These are phyloP conservation scores for Eupithecia inturbata DNA, from an alignment of 2,888 invertebrate genomes.

Conservation along the genomic window DNA sequence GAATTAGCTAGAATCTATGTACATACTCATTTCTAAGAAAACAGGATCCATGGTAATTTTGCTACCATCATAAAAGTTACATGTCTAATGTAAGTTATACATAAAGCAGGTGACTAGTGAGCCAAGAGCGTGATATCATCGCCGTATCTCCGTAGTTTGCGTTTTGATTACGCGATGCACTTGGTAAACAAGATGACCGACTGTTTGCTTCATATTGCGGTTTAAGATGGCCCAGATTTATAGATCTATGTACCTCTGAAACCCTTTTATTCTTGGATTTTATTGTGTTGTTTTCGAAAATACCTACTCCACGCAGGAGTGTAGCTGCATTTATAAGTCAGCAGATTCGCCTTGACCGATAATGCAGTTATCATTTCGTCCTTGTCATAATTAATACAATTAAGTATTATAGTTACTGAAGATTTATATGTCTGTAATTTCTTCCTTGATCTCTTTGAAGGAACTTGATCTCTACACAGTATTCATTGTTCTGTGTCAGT, in stretches of 20 bases:
- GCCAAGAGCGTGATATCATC: conserved; percentile 56
- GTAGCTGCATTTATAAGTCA: neutral
- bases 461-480: conserved; percentile 4
- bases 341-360: neutral
- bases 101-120: conserved; percentile 24
- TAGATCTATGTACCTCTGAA: conserved; percentile 19
- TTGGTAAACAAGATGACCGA: conserved; percentile 37
- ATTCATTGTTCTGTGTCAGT: neutral
- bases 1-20: conserved; percentile 28
- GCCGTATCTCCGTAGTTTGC: conserved; percentile 36
- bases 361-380: conserved; percentile 1
- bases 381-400: conserved; percentile 1
- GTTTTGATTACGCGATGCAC: conserved; percentile 40
- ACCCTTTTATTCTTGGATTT: neutral
- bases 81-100: conserved; percentile 2
- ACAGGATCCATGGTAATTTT: conserved; percentile 29
- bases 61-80: conserved; percentile 30
- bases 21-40: conserved; percentile 32
- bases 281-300: neutral
- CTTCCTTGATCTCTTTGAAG: neutral
- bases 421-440: neutral
- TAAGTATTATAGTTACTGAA: neutral
- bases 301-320: neutral
- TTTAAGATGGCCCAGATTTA: conserved; percentile 37
- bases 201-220: conserved; percentile 34